A percentile compares a stretch with the other conserved stretches of the same genome.
phyloP scores from a whole-genome alignment of 2,113 vertebrate genomes.

The Smithornis capensis region DNA sequence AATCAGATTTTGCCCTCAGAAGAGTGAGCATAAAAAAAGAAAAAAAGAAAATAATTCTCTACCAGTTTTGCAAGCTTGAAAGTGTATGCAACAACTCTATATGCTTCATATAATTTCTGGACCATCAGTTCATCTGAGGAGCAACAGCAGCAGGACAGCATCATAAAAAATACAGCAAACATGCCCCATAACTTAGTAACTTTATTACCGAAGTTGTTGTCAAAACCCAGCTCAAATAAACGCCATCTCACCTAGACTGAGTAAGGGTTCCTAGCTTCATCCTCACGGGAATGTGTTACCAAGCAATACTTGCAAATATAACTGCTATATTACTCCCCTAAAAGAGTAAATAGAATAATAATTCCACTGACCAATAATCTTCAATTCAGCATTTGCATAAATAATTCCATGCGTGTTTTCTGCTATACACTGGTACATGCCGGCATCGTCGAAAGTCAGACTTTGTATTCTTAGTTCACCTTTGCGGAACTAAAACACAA shows the following conservation, averaged over 20 bases:
- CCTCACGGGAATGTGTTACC: not conserved
- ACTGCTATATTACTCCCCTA: not conserved
- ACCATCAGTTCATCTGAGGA: not conserved
- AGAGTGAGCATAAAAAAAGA: not conserved
- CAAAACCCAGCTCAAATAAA: not conserved
- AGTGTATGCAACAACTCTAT: not conserved
- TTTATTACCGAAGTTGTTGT: not conserved
- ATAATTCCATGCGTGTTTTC: constrained; percentile 88
- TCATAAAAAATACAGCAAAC: not conserved
- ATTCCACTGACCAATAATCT: constrained; percentile 87
- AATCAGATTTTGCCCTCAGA: not conserved
- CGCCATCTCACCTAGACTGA: not conserved
- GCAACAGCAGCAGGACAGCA: not conserved
- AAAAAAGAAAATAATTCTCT: not conserved
- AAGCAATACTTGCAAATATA: not conserved
- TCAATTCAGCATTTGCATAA: constrained; percentile 91
- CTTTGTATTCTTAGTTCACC: constrained; percentile 82
- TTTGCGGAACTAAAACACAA: constrained; percentile 76
- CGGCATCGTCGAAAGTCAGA: constrained; percentile 85
- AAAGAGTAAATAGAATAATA: not conserved
- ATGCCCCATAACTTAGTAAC: not conserved
- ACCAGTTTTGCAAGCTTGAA: not conserved
- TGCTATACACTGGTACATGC: constrained; percentile 97
- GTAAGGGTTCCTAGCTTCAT: not conserved
- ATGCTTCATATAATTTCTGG: not conserved